phyloP scores from a whole-genome alignment of 2,888 invertebrate genomes.

The Orthosia cruda region DNA sequence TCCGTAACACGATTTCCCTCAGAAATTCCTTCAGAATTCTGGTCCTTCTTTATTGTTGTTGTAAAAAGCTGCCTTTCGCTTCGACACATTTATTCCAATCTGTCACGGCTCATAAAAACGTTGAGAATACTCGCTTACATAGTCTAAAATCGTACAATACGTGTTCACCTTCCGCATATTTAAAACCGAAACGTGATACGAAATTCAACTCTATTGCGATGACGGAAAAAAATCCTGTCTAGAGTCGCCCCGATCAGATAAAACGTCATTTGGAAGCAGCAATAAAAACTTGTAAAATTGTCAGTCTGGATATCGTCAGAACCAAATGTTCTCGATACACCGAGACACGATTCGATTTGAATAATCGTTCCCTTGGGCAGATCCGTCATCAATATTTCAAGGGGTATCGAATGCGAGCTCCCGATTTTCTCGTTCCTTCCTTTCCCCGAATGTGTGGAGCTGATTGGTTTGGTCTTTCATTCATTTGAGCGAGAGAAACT shows the following conservation, averaged over 20 bases:
- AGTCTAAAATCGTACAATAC: constrained; percentile 75
- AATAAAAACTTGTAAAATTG: constrained; percentile 83
- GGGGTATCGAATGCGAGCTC: constrained; percentile 77
- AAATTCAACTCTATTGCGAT: constrained; percentile 67
- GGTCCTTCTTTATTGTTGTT: constrained; percentile 60
- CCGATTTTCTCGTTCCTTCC: constrained; percentile 79
- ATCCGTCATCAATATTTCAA: constrained; percentile 86
- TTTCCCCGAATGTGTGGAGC: constrained; percentile 73
- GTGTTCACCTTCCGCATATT: constrained; percentile 58
- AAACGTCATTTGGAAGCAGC: constrained; percentile 69
- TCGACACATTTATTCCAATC: constrained; percentile 79
- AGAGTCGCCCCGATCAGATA: constrained; percentile 58
- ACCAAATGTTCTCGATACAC: constrained; percentile 76
- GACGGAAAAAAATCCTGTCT: constrained; percentile 53
- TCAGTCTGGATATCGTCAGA: constrained; percentile 75
- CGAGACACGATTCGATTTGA: constrained; percentile 77
- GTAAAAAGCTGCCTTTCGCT: constrained; percentile 62
- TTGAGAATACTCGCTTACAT: constrained; percentile 77
- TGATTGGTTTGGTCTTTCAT: constrained; percentile 78
- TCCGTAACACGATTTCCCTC: constrained; percentile 28
- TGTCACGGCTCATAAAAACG: constrained; percentile 78
- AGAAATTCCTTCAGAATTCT: constrained; percentile 52
- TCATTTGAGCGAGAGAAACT: constrained; percentile 72
- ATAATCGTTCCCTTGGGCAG: constrained; percentile 83
- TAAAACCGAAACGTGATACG: constrained; percentile 59